Evolutionary conservation across 2,797 vertebrate genomes (phyloP).

Genomic region (Coregonus sp.): DNA sequence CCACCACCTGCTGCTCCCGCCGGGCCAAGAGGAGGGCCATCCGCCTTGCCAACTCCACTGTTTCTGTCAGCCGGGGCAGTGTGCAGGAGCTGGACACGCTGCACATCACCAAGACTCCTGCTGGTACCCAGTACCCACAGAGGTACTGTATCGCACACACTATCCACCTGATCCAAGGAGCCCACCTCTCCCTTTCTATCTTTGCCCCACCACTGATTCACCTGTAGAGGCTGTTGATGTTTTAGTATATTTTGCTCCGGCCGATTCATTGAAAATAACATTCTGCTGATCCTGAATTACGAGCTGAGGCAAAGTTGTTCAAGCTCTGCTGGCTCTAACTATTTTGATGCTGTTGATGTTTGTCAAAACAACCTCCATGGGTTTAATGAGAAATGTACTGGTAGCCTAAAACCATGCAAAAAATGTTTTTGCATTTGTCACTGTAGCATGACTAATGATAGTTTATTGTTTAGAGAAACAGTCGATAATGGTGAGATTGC

Average conservation of each 20-base stretch:
- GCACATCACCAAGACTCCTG: conserved; percentile 69
- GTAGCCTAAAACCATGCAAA: background rate
- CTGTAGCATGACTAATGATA: background rate
- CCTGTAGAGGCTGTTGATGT: background rate
- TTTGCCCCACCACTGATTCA: background rate
- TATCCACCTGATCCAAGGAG: background rate
- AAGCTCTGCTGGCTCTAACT: background rate
- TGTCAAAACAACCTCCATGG: background rate
- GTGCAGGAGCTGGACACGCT: conserved; percentile 88
- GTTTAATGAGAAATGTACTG: background rate
- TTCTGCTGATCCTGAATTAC: background rate
- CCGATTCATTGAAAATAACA: background rate
- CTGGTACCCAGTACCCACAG: conserved; percentile 60
- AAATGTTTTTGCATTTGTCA: background rate
- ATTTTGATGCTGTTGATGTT: background rate
- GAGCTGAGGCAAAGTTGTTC: background rate
- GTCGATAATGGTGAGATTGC: background rate
- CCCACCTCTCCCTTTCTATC: too few species aligned
- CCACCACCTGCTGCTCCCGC: conserved; percentile 84
- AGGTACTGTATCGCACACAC: conserved; percentile 59
- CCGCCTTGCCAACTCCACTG: conserved; percentile 87
- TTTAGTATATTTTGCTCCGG: background rate
- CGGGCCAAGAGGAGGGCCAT: conserved; percentile 82
- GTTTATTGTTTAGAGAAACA: conserved; percentile 7
- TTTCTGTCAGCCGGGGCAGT: conserved; percentile 86